These are phyloP conservation scores for Danio choprae DNA, from an alignment of 2,797 vertebrate genomes.

Conservation along the genomic window DNA sequence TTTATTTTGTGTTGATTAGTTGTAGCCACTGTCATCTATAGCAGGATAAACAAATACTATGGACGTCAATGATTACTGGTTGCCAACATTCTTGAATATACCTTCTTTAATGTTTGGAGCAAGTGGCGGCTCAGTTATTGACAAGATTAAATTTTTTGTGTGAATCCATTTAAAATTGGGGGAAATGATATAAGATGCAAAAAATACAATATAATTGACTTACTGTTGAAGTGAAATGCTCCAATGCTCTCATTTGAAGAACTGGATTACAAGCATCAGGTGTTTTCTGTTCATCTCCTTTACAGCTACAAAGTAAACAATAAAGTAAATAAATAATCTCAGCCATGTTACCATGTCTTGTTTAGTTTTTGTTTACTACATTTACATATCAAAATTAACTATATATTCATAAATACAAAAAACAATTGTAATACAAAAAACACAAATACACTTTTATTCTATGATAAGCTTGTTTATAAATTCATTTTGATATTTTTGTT, in stretches of 20 bases:
- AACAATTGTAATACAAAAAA: too few species aligned
- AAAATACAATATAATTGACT: constrained; percentile 34
- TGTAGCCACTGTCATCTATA: too few species aligned
- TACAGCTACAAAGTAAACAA: constrained; percentile 37
- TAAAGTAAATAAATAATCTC: not conserved
- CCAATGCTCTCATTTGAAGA: constrained; percentile 74
- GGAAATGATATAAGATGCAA: not conserved
- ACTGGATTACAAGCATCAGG: constrained; percentile 69
- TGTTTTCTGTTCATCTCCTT: constrained; percentile 7
- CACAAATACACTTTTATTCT: not conserved
- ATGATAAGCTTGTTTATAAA: not conserved
- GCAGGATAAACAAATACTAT: too few species aligned
- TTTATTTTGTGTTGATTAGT: too few species aligned
- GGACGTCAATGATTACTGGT: too few species aligned
- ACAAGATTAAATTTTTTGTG: too few species aligned
- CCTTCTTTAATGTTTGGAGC: too few species aligned
- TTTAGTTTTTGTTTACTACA: not conserved
- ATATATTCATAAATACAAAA: not conserved
- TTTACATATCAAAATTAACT: too few species aligned
- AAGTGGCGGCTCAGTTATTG: too few species aligned
- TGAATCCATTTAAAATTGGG: too few species aligned
- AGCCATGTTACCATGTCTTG: not conserved
- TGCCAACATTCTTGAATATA: too few species aligned
- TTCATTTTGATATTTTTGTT: not conserved
- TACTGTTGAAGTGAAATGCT: constrained; percentile 85